Evolutionary conservation across 2,113 vertebrate genomes (phyloP).

Genomic region (Aphyosemion australe): DNA sequence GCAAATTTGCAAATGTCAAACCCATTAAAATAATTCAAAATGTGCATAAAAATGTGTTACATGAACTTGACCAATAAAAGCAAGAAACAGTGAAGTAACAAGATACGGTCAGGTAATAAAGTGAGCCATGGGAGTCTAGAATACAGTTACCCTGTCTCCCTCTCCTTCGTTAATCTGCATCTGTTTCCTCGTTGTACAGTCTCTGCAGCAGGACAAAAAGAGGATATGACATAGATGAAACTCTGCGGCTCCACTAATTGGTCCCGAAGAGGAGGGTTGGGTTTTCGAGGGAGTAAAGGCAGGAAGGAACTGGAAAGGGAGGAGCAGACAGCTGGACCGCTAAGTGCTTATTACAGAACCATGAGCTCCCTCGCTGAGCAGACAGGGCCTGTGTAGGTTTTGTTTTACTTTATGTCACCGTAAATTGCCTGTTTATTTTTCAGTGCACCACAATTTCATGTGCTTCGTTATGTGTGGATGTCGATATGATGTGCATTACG

Average conservation of each 20-base stretch:
- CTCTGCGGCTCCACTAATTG: conserved; percentile 42
- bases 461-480: background rate
- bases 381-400: background rate
- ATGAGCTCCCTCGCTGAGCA: conserved; percentile 1
- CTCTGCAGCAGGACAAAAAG: conserved; percentile 4
- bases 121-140: conserved; percentile 24
- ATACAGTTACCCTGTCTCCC: conserved; percentile 2
- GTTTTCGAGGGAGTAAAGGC: conserved; percentile 20
- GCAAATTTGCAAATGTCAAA: background rate
- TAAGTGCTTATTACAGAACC: conserved; percentile 28
- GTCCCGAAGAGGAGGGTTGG: conserved; percentile 11
- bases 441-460: background rate
- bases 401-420: background rate
- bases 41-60: background rate
- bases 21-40: background rate
- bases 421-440: conserved; percentile 6
- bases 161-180: background rate
- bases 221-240: conserved; percentile 35
- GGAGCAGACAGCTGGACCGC: conserved; percentile 18
- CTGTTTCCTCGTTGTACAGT: background rate
- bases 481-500: background rate
- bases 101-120: conserved; percentile 1
- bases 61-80: background rate
- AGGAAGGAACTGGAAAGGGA: conserved; percentile 29
- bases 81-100: conserved; percentile 11